Conservation (phyloP, 2,888 invertebrate species). For the Blastobasis adustella region DNA sequence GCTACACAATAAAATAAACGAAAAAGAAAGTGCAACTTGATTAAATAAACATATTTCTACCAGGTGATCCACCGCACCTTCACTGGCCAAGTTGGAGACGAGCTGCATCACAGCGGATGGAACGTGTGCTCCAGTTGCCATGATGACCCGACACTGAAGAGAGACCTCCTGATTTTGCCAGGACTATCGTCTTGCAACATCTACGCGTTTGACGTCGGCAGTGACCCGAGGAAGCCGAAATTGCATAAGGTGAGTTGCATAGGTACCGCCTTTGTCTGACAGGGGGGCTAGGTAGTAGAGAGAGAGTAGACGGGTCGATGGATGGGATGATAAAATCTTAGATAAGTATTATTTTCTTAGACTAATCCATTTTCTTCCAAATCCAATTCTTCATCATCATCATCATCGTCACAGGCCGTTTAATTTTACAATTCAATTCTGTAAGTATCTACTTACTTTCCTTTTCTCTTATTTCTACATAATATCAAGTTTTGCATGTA, state of each 20-base stretch:
- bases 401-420: too few species aligned
- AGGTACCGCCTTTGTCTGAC: not conserved
- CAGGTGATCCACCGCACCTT: conserved; percentile 91
- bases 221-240: conserved; percentile 81
- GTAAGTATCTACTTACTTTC: too few species aligned
- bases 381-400: too few species aligned
- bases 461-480: too few species aligned
- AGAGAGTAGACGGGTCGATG: too few species aligned
- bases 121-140: conserved; percentile 97
- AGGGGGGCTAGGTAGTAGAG: too few species aligned
- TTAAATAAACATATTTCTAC: not conserved
- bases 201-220: conserved; percentile 87
- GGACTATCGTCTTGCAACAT: conserved; percentile 87
- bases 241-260: conserved; percentile 78
- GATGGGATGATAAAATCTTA: too few species aligned
- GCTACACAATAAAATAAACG: too few species aligned
- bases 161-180: conserved; percentile 90
- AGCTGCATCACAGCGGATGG: conserved; percentile 97
- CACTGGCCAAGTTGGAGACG: conserved; percentile 86
- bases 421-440: too few species aligned
- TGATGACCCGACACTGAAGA: conserved; percentile 65
- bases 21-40: too few species aligned
- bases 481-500: not conserved
- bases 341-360: too few species aligned
- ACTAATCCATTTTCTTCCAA: too few species aligned